These are phyloP conservation scores for Diadegma fenestrale DNA, from an alignment of 2,888 invertebrate genomes.

Conservation along the genomic window DNA sequence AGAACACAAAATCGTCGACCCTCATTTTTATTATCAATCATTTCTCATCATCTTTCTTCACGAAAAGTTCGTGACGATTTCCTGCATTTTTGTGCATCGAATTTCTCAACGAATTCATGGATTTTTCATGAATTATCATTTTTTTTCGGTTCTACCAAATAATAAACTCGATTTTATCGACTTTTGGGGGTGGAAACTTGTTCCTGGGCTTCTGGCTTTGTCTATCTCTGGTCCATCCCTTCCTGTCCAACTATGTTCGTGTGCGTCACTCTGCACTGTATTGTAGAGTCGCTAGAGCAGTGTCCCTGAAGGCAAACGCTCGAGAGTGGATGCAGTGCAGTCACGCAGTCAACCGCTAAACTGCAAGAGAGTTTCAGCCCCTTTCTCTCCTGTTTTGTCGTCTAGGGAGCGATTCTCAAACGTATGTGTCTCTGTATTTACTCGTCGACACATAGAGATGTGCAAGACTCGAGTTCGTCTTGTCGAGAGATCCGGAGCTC, in stretches of 20 bases:
- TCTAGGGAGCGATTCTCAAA: conserved; percentile 32
- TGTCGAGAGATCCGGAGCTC: conserved; percentile 48
- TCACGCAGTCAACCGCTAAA: conserved; percentile 59
- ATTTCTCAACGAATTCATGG: not conserved
- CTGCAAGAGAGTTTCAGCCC: conserved; percentile 51
- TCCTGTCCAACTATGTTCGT: not conserved
- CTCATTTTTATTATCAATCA: not conserved
- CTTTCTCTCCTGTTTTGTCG: conserved; percentile 37
- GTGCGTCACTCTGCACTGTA: conserved; percentile 67
- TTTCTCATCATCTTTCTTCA: not conserved
- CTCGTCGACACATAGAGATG: not conserved
- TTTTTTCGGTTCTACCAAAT: not conserved
- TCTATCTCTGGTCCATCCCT: not conserved
- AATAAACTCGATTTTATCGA: not conserved
- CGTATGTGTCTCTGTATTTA: not conserved
- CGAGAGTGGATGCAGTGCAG: conserved; percentile 39
- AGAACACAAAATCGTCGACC: not conserved
- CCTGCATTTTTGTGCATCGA: not conserved
- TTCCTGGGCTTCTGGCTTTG: not conserved
- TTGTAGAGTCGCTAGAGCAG: conserved; percentile 36
- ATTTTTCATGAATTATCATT: not conserved
- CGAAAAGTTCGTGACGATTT: not conserved
- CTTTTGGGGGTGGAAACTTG: not conserved
- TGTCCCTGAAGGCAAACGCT: conserved; percentile 58
- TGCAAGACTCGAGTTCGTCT: conserved; percentile 12